A percentile compares a stretch with the other conserved stretches of the same genome.
Conservation (phyloP, 2,113 vertebrate genomes). For the Microcebus murinus region DNA sequence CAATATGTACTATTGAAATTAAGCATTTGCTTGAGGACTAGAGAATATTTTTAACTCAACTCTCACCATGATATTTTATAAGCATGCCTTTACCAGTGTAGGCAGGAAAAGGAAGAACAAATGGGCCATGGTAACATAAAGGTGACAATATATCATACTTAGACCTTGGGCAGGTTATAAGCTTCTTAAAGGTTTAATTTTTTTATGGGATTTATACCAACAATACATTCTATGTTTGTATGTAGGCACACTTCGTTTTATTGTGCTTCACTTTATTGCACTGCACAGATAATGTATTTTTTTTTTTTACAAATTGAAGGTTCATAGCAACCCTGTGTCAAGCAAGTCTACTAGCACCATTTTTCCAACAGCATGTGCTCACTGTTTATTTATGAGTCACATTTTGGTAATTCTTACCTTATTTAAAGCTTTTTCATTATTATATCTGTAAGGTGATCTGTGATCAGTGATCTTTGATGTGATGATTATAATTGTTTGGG, state of each 20-base stretch:
- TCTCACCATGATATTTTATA: neutral
- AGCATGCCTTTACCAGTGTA: neutral
- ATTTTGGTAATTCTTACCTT: neutral
- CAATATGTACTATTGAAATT: neutral
- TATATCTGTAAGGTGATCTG: neutral
- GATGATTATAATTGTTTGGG: neutral
- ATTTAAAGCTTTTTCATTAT: neutral
- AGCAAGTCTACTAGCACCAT: neutral
- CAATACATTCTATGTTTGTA: neutral
- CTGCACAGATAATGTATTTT: neutral
- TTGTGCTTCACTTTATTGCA: neutral
- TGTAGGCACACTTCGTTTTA: neutral
- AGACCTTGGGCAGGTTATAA: neutral
- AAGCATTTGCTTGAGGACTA: slow-evolving; percentile 36
- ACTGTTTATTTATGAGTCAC: neutral
- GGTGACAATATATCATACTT: neutral
- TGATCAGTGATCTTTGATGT: neutral
- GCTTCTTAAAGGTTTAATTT: neutral
- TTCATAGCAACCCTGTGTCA: neutral
- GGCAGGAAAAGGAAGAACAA: neutral
- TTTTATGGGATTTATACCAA: neutral
- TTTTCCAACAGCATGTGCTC: neutral
- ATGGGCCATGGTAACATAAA: neutral
- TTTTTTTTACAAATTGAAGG: neutral
- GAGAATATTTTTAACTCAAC: slow-evolving; percentile 29